Conservation (phyloP, 1,140 invertebrate species). For the Brachionus koreanus region DNA sequence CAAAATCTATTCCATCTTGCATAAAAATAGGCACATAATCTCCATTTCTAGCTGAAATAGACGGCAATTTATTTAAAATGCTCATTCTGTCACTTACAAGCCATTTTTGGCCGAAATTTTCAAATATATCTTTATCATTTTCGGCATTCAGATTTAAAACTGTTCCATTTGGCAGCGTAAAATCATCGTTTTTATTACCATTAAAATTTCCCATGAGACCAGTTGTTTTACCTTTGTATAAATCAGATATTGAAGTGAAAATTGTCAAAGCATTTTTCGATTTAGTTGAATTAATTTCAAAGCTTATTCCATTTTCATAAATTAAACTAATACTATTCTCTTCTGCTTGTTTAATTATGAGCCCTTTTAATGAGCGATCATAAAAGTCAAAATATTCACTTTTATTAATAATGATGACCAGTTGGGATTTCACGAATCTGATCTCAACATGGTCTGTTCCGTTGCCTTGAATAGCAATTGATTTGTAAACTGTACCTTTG, state of each 20-base stretch:
- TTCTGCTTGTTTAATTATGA: not conserved
- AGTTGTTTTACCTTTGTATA: conserved; percentile 45
- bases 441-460: not conserved
- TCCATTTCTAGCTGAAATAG: not conserved
- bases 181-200: conserved; percentile 47
- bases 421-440: conserved; percentile 24
- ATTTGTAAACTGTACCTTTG: conserved; percentile 46
- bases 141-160: conserved; percentile 30
- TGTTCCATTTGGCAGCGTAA: conserved; percentile 47
- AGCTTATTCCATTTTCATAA: not conserved
- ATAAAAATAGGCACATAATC: not conserved
- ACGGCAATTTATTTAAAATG: not conserved
- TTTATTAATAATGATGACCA: not conserved
- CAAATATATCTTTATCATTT: conserved; percentile 47
- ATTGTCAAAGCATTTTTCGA: conserved; percentile 1
- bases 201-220: conserved; percentile 49
- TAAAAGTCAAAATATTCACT: no score
- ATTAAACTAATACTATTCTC: not conserved
- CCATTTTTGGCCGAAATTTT: conserved; percentile 46
- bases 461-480: conserved; percentile 45
- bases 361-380: not conserved
- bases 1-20: not conserved
- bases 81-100: not conserved
- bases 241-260: not conserved
- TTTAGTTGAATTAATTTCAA: not conserved